Conservation (phyloP, 53 echinoderm and acorn worm genomes). For the Holothuria scabra region DNA sequence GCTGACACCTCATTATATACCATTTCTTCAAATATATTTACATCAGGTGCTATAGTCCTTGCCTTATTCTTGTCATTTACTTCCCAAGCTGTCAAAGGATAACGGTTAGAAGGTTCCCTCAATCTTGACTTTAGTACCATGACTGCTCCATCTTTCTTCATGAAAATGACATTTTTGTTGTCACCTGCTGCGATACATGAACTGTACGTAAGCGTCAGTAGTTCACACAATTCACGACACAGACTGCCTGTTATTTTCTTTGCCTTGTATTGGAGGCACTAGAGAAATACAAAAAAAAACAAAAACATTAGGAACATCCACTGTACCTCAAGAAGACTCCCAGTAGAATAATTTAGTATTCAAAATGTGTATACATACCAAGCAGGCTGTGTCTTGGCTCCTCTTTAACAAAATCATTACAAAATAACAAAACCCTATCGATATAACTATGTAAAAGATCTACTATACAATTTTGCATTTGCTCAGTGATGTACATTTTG, state of each 20-base stretch:
- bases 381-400: too few relatives aligned
- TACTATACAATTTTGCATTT: too few relatives aligned
- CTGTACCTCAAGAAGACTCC: too few relatives aligned
- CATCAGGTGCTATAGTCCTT: constrained; percentile 50
- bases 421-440: too few relatives aligned
- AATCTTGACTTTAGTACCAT: constrained; percentile 81
- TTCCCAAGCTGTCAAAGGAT: constrained; percentile 55
- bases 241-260: constrained; percentile 70
- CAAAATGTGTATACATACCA: too few relatives aligned
- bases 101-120: constrained; percentile 50
- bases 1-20: constrained; percentile 45
- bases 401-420: too few relatives aligned
- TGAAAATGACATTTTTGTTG: constrained; percentile 78
- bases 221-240: constrained; percentile 70
- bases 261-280: constrained; percentile 76
- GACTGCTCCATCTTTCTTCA: constrained; percentile 41
- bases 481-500: too few relatives aligned
- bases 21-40: constrained; percentile 52
- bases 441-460: too few relatives aligned
- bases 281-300: constrained; percentile 2
- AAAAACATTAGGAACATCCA: not conserved
- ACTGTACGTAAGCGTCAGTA: constrained; percentile 57
- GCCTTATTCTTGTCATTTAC: constrained; percentile 39
- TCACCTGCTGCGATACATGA: constrained; percentile 64
- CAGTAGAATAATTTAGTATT: too few relatives aligned